Conservation (phyloP, 2,888 invertebrate genomes). For the Lissocephala sabroskyi region DNA sequence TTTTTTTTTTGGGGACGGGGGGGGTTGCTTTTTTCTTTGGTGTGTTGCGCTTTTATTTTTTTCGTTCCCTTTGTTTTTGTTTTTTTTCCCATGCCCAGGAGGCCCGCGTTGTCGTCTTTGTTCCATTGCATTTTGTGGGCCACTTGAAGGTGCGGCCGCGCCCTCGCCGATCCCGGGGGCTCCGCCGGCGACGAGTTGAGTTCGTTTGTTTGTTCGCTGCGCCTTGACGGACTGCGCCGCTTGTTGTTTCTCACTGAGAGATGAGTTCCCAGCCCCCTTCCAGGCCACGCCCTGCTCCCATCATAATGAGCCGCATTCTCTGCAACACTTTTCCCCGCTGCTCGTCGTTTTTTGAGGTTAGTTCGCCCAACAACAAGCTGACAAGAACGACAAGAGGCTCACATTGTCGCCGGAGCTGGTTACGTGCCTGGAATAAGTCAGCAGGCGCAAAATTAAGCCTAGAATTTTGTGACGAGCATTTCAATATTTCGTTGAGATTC, state of each 20-base stretch:
- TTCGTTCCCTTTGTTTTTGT: too few species aligned
- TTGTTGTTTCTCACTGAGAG: slow-evolving; percentile 8
- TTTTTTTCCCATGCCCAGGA: slow-evolving; percentile 37
- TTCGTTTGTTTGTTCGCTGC: slow-evolving; percentile 12
- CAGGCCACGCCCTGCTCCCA: not conserved
- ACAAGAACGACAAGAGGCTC: slow-evolving; percentile 4
- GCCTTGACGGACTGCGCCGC: slow-evolving; percentile 8
- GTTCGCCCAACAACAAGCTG: slow-evolving; percentile 5
- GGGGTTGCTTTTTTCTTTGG: not conserved
- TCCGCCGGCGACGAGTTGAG: not conserved
- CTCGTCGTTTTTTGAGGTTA: not conserved
- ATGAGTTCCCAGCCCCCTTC: too few species aligned
- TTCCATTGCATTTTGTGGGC: slow-evolving; percentile 11
- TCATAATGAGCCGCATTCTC: slow-evolving; percentile 36
- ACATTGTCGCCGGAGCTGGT: not conserved
- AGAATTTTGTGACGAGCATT: too few species aligned
- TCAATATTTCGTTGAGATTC: too few species aligned
- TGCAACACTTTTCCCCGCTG: not conserved
- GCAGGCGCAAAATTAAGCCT: too few species aligned
- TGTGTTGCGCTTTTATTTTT: not conserved
- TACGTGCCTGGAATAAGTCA: too few species aligned
- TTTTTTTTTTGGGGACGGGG: too few species aligned
- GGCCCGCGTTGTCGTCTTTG: slow-evolving; percentile 33
- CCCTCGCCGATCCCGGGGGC: not conserved
- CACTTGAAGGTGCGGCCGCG: slow-evolving; percentile 19